A percentile compares a stretch with the other conserved stretches of the same genome.
Conservation (phyloP, 2,888 invertebrate species). For the Pelosia muscerda region DNA sequence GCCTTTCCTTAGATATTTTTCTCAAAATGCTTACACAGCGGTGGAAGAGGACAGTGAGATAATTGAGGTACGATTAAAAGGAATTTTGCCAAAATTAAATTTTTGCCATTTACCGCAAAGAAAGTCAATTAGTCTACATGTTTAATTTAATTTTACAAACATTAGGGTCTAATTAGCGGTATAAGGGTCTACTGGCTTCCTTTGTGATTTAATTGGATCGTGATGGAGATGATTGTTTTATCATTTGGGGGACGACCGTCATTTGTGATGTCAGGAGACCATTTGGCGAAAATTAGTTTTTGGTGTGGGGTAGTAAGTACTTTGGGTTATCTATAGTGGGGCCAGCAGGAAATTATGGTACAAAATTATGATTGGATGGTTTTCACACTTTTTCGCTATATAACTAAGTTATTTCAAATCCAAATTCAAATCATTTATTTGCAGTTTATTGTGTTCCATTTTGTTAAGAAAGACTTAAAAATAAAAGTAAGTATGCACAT, state of each 20-base stretch:
- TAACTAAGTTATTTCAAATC: too few relatives aligned
- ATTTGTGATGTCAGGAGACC: slow-evolving; percentile 29
- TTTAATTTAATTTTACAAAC: slow-evolving; percentile 57
- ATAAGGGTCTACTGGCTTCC: slow-evolving; percentile 37
- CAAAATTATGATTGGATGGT: slow-evolving; percentile 1
- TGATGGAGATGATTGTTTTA: slow-evolving; percentile 42
- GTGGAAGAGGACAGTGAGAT: slow-evolving; percentile 52
- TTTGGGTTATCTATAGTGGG: neutral
- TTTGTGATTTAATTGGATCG: slow-evolving; percentile 49
- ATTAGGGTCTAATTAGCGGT: slow-evolving; percentile 42
- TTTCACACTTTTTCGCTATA: too few relatives aligned
- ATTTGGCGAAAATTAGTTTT: slow-evolving; percentile 25
- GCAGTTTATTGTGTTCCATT: too few relatives aligned
- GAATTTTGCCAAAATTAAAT: slow-evolving; percentile 70
- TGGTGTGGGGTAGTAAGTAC: neutral
- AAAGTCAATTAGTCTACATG: slow-evolving; percentile 60
- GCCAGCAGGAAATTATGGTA: neutral
- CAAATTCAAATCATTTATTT: too few relatives aligned
- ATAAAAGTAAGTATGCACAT: too few relatives aligned
- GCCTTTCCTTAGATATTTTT: neutral
- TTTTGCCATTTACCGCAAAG: slow-evolving; percentile 50
- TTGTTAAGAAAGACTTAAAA: too few relatives aligned
- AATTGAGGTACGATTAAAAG: slow-evolving; percentile 69
- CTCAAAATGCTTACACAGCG: slow-evolving; percentile 25
- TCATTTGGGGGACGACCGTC: slow-evolving; percentile 31